Base-by-base conservation (phyloP, 2,113 vertebrate species). In the Vulpes ferrilata region DNA sequence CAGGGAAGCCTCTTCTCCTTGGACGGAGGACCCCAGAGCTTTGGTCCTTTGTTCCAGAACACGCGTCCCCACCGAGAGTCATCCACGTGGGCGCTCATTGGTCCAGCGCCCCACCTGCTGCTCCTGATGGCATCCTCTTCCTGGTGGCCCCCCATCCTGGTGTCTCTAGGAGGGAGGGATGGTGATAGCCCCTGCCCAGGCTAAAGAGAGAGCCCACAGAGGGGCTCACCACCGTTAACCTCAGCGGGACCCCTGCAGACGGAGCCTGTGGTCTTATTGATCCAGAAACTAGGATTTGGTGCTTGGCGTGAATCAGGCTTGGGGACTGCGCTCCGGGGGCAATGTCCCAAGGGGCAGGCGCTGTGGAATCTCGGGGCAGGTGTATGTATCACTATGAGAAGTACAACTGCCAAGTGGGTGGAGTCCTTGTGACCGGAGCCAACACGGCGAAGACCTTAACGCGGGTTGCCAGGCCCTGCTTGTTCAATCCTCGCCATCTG, bases 91-190 rank as follows among this genome's bases (percentile, higher is more conserved):
- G 27, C 3, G 5, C 32, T 19, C 19, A 19, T 0, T 2, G 32
- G 20, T 4, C 32, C 22, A 11, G 43, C 2, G 13, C 22, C 20
- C 2, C 1, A 35, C 64, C 43, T 16, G 22, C 55, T 17, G 23
- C 43, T 67, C 59, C 64, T 15, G n/a, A n/a, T 15, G 10, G 23
- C 0, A 1, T 35, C 38, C 17, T n/a, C 59, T 27, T 9, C 25
- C 64, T 12, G 27, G 55, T 19, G 3, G 11, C 32, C 2, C 11
- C 2, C 53, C 0, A 4, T 17, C 4, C 51, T n/a, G 7, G 15
- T 0, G 5, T 38, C 64, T 30, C 22, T 6, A 35, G 32, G 67
- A 62, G 51, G 53, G 17, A 71, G 9, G 15, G 59, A 23, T 5
- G 2, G 15, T 7, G 30, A 38, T 16, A 16, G 35, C 10, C 15